Percentiles rank a stretch among this genome's conserved stretches.
These are phyloP conservation scores for Hypanus sabinus DNA, from an alignment of 2,113 vertebrate genomes.

Conservation along the genomic window DNA sequence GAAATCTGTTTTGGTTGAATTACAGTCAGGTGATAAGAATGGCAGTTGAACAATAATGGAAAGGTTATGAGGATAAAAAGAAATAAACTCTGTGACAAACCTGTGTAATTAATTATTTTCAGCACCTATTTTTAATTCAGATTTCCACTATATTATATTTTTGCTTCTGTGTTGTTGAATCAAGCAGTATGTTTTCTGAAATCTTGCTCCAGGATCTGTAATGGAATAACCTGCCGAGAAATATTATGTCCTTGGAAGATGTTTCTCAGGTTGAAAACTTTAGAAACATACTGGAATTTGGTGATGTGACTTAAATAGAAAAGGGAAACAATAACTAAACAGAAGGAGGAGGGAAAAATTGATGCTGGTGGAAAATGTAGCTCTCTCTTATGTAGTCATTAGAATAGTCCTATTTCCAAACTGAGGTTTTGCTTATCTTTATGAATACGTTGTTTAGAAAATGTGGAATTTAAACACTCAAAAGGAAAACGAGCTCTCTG, in stretches of 20 bases:
- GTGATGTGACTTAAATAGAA: neutral
- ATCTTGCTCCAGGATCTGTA: neutral
- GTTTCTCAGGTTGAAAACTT: neutral
- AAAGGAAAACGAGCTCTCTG: neutral
- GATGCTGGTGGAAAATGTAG: neutral
- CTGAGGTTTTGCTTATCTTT: neutral
- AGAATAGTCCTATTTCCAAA: neutral
- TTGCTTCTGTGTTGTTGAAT: no score
- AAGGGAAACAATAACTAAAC: neutral
- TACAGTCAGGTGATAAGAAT: neutral
- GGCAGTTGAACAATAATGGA: neutral
- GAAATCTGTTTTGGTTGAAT: neutral
- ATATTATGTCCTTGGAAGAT: no score
- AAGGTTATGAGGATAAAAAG: no score
- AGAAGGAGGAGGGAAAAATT: neutral
- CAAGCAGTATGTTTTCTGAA: neutral
- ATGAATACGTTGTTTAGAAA: neutral
- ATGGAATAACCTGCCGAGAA: neutral
- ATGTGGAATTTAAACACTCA: neutral
- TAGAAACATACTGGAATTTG: neutral
- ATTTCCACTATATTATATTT: no score
- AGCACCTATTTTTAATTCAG: no score
- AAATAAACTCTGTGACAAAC: no score
- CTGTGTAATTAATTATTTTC: no score
- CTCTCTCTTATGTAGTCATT: neutral